Evolutionary conservation across 2,797 vertebrate genomes (phyloP).

Genomic region (Gymnopithys bicolor): DNA sequence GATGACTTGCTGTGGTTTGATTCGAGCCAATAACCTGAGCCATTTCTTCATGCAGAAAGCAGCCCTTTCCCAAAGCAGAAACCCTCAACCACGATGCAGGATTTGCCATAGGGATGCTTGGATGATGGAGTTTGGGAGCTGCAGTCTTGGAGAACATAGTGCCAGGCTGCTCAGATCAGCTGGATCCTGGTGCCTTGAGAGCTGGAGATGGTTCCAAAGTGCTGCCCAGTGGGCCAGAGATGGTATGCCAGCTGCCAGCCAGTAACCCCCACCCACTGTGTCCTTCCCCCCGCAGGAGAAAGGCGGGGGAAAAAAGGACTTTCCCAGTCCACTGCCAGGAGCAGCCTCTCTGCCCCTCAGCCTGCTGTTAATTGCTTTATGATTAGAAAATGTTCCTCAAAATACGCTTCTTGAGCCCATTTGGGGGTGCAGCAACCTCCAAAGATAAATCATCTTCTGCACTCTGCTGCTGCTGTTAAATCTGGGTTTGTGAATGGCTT

Average conservation of each 20-base stretch:
- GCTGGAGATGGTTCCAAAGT: accelerated
- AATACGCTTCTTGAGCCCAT: not conserved
- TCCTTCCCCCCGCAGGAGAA: accelerated
- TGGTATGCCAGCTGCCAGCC: accelerated
- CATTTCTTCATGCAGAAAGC: not conserved
- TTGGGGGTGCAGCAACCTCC: not conserved
- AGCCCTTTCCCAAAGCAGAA: not conserved
- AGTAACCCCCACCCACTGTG: not conserved
- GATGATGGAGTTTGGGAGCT: not conserved
- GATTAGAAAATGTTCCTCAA: not conserved
- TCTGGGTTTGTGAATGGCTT: not conserved
- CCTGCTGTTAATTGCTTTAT: not conserved
- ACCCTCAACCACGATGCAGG: accelerated
- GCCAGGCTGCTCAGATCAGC: not conserved
- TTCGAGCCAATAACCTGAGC: not conserved
- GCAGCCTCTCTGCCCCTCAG: not conserved
- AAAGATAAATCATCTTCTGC: not conserved
- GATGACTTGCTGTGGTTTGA: not conserved
- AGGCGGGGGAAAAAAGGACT: not conserved
- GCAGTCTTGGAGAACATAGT: accelerated
- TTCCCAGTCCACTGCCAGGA: accelerated
- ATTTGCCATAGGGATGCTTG: accelerated
- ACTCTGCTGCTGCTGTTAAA: not conserved
- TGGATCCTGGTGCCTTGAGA: not conserved
- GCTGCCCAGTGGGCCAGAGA: accelerated